Percentiles rank a stretch among this genome's conserved stretches.
Evolutionary conservation across 1,140 invertebrate genomes (phyloP).

Genomic region (Dysdera silvatica): DNA sequence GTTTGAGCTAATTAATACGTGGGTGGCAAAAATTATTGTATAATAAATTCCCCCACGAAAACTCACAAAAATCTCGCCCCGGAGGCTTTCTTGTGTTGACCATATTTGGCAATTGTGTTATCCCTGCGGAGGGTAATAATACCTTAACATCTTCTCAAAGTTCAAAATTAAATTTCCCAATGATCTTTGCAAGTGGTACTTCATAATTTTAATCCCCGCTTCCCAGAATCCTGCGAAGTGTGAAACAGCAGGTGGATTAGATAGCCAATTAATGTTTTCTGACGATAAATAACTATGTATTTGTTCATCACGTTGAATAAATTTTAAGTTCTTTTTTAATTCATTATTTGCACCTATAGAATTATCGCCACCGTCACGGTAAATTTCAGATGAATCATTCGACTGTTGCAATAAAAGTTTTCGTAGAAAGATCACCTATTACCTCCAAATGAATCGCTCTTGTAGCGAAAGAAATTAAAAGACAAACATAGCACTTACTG

Average conservation of each 20-base stretch:
- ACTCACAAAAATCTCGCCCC: no score
- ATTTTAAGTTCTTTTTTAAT: not conserved
- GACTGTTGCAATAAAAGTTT: conserved; percentile 42
- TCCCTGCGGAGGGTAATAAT: no score
- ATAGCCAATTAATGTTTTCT: no score
- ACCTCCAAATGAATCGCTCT: conserved; percentile 46
- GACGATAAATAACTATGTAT: no score
- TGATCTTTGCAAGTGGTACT: no score
- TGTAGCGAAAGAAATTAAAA: conserved; percentile 23
- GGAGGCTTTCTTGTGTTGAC: no score
- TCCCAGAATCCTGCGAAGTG: conserved; percentile 39
- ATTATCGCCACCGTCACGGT: conserved; percentile 8
- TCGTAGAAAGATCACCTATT: conserved; percentile 40
- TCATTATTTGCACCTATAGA: conserved; percentile 17
- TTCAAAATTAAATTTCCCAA: conserved; percentile 20
- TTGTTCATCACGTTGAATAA: no score
- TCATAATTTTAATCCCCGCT: conserved; percentile 28
- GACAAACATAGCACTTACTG: conserved; percentile 44
- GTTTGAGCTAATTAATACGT: no score
- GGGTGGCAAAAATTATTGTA: no score
- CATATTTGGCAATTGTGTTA: no score
- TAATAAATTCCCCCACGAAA: no score
- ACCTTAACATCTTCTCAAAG: conserved; percentile 37
- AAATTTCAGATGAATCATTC: conserved; percentile 38
- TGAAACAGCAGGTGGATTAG: conserved; percentile 40